A percentile compares a stretch with the other conserved stretches of the same genome.
Evolutionary conservation across 2,797 vertebrate genomes (phyloP).

Genomic region (Microcaecilia unicolor): DNA sequence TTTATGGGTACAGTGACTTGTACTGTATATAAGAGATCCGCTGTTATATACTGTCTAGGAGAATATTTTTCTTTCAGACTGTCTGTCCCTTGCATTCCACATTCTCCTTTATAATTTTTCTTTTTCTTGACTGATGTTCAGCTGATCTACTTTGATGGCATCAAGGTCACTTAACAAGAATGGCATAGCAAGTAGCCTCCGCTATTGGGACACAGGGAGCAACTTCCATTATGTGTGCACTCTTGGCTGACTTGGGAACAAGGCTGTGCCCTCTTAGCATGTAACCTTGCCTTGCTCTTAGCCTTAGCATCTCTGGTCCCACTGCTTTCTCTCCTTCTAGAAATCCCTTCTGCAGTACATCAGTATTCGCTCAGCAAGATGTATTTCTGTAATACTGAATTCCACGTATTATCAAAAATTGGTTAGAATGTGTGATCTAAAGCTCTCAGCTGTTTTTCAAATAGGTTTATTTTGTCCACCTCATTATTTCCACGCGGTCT

Average conservation of each 20-base stretch:
- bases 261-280: neutral
- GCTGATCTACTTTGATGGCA: too few species aligned
- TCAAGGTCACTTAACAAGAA: too few species aligned
- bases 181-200: too few species aligned
- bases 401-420: conserved; percentile 61
- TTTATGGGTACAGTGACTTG: neutral
- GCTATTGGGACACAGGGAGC: too few species aligned
- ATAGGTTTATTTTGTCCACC: conserved; percentile 56
- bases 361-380: conserved; percentile 46
- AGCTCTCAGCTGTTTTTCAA: conserved; percentile 64
- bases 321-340: neutral
- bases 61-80: too few species aligned
- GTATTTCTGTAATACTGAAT: conserved; percentile 58
- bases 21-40: too few species aligned
- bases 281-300: neutral
- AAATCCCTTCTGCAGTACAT: conserved; percentile 24
- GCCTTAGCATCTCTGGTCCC: conserved; percentile 11
- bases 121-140: too few species aligned
- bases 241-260: too few species aligned
- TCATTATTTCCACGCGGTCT: conserved; percentile 57
- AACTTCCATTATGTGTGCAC: too few species aligned
- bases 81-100: too few species aligned
- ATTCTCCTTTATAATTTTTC: too few species aligned
- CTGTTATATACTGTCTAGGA: too few species aligned
- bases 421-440: conserved; percentile 58